phyloP scores from a whole-genome alignment of 2,888 invertebrate species.

The Mimumesa dahlbomi region DNA sequence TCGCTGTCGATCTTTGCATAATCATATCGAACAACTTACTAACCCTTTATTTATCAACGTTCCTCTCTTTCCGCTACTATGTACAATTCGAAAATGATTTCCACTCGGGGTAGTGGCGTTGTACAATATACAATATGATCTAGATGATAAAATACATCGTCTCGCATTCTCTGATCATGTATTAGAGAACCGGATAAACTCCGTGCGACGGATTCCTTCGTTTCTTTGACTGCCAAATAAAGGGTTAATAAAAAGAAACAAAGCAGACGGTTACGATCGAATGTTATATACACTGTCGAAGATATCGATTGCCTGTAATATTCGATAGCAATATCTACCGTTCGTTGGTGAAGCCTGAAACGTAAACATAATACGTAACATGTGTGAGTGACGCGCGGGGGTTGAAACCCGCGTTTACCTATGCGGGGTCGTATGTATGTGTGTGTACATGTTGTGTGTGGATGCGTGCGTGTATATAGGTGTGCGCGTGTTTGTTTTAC shows the following conservation, averaged over 20 bases:
- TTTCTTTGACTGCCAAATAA: slow-evolving; percentile 47
- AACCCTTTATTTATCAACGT: not conserved
- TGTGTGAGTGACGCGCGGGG: not conserved
- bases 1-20: not conserved
- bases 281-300: slow-evolving; percentile 15
- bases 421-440: too few relatives aligned
- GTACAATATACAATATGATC: too few relatives aligned
- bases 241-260: too few relatives aligned
- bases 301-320: slow-evolving; percentile 26
- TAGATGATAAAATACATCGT: too few relatives aligned
- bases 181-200: too few relatives aligned
- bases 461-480: not conserved
- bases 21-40: not conserved
- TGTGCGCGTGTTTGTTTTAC: not conserved
- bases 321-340: slow-evolving; percentile 35
- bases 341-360: slow-evolving; percentile 37
- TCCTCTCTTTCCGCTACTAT: not conserved
- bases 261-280: slow-evolving; percentile 25
- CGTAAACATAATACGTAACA: slow-evolving; percentile 1
- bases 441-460: too few relatives aligned
- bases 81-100: not conserved
- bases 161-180: too few relatives aligned
- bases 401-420: too few relatives aligned
- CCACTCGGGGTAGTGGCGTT: not conserved
- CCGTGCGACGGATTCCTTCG: slow-evolving; percentile 1